These are phyloP conservation scores for Ectemnius continuus DNA, from an alignment of 2,888 invertebrate species.

Conservation along the genomic window DNA sequence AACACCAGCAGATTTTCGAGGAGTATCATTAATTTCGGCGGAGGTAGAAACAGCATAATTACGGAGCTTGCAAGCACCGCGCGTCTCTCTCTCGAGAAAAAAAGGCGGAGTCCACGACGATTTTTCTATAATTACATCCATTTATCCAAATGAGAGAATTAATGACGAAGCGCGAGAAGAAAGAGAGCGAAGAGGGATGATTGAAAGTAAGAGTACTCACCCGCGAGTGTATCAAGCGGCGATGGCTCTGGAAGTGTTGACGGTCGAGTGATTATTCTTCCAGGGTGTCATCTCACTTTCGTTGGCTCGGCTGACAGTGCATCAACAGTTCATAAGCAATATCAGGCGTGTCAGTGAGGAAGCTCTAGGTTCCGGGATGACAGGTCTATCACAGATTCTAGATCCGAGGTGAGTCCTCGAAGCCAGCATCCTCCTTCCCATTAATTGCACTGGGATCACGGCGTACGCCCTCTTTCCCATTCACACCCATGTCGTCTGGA, in stretches of 20 bases:
- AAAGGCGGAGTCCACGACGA: no score
- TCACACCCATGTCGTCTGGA: constrained; percentile 50
- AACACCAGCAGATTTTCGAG: neutral
- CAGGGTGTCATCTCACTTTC: neutral
- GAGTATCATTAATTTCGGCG: neutral
- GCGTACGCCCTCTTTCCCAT: constrained; percentile 50
- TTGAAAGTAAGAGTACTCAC: constrained; percentile 21
- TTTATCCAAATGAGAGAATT: no score
- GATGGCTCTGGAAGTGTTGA: constrained; percentile 17
- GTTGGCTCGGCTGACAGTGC: neutral
- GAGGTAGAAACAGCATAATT: no score
- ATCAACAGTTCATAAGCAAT: constrained; percentile 22
- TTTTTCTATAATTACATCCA: no score
- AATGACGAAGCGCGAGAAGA: no score
- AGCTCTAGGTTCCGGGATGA: constrained; percentile 34
- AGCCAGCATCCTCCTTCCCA: constrained; percentile 50
- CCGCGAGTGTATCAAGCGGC: constrained; percentile 44
- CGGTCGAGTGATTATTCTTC: constrained; percentile 39
- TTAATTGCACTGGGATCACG: constrained; percentile 54
- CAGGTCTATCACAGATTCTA: constrained; percentile 57
- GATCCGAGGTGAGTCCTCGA: constrained; percentile 47
- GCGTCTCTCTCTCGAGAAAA: no score
- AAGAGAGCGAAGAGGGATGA: no score
- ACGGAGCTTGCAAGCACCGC: no score
- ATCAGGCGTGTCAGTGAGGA: constrained; percentile 45